phyloP scores from a whole-genome alignment of 1,140 invertebrate genomes.

The Tigriopus japonicus region DNA sequence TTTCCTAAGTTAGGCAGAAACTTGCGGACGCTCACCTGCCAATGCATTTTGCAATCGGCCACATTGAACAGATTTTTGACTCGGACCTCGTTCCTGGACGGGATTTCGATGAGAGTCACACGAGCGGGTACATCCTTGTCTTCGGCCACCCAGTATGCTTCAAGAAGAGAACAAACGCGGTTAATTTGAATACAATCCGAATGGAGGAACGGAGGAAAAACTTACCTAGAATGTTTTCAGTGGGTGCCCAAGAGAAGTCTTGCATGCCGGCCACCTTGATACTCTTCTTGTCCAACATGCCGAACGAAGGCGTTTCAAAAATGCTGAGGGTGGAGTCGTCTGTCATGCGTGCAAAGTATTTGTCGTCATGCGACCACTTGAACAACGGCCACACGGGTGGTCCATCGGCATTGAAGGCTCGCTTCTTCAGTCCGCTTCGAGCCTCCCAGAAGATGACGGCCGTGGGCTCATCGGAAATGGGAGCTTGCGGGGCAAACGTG shows the following conservation, averaged over 20 bases:
- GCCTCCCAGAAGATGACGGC: slow-evolving; percentile 75
- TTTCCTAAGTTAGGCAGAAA: too few species aligned
- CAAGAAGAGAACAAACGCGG: too few species aligned
- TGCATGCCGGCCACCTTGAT: slow-evolving; percentile 76
- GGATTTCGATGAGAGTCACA: slow-evolving; percentile 62
- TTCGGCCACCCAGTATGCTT: slow-evolving; percentile 10
- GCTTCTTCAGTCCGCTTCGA: slow-evolving; percentile 67
- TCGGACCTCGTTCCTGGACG: slow-evolving; percentile 68
- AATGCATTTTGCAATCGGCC: slow-evolving; percentile 93
- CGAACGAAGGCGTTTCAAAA: slow-evolving; percentile 88
- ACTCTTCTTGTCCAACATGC: slow-evolving; percentile 78
- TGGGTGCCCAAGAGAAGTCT: slow-evolving; percentile 95
- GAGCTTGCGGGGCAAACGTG: slow-evolving; percentile 32
- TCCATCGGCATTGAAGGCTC: slow-evolving; percentile 67
- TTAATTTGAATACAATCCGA: slow-evolving; percentile 27
- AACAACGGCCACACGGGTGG: slow-evolving; percentile 72
- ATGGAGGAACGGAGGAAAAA: slow-evolving; percentile 66
- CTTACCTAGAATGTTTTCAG: slow-evolving; percentile 64
- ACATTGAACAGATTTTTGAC: slow-evolving; percentile 96
- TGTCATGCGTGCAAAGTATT: slow-evolving; percentile 76
- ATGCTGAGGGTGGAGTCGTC: slow-evolving; percentile 56
- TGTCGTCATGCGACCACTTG: slow-evolving; percentile 92
- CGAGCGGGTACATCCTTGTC: slow-evolving; percentile 41
- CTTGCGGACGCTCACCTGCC: slow-evolving; percentile 59
- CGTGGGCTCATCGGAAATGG: slow-evolving; percentile 27